Evolutionary conservation across 2,113 vertebrate genomes (phyloP), one percentile per base, ranked within the genome.

Genomic region (Phalacrocorax pelagicus): DNA sequence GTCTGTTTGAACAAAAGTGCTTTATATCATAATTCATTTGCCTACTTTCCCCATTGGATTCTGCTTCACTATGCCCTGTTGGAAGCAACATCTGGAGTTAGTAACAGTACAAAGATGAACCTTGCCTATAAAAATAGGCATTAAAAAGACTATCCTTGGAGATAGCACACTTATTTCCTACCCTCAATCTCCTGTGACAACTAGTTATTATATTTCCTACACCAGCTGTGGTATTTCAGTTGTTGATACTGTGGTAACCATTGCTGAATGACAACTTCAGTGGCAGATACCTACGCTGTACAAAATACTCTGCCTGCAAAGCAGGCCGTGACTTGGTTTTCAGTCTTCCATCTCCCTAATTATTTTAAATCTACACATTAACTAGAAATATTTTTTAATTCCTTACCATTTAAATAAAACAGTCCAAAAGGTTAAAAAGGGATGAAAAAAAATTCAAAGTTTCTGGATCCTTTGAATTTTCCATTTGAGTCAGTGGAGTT

Each of bases 261-360:
- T 34, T 94, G 91, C 73, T 93, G 87, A 82, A 96, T 63, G 61
- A 90, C 66, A 78, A 57, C 62, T 77, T 80, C 49, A 79, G 59
- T 38, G 46, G 71, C 55, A 96, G 66, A 49, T 77, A 79, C 65
- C 87, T 57, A 69, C 82, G 20, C 30, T 40, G 30, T 32, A 54
- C 42, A 51, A 82, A 93, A 80, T 5, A 85, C 5, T 8, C 78
- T 72, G 40, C 49, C 52, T 84, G 73, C 44, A 82, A 89, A 90
- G 22, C n/a, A 82, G 66, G 46, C 84, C 82, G 46, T 6, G 16
- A 57, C 26, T 74, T 58, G 38, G n/a, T 30, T 80, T 96, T 32
- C 49, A 46, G 52, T 34, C 12, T 51, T 67, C 34, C 19, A 15
- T 27, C 61, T 63, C 78, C 22, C 47, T 24, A 66, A 61, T 2